Percentiles rank a stretch among this genome's conserved stretches.
Evolutionary conservation across 2,888 invertebrate species (phyloP).

Genomic region (Lottia gigantea): DNA sequence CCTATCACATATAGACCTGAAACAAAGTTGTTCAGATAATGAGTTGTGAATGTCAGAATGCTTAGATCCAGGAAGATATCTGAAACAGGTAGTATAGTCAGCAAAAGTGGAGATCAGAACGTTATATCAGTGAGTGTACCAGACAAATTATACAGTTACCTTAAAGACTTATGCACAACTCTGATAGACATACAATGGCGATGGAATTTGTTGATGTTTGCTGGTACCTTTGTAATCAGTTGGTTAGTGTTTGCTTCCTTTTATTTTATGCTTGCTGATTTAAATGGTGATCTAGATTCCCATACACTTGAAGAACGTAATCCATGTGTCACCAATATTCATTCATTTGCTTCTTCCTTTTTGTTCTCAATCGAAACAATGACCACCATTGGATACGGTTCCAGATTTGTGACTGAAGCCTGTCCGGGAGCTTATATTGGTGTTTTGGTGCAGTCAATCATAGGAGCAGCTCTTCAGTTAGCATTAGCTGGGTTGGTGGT

Average conservation of each 20-base stretch:
- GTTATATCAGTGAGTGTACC: constrained; percentile 92
- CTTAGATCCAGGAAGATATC: not conserved
- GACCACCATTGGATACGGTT: constrained; percentile 93
- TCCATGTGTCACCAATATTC: constrained; percentile 76
- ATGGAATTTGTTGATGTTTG: constrained; percentile 86
- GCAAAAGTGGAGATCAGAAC: constrained; percentile 71
- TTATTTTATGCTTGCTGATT: constrained; percentile 63
- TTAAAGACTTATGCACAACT: constrained; percentile 87
- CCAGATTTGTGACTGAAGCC: constrained; percentile 85
- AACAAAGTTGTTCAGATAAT: too few relatives aligned
- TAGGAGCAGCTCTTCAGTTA: constrained; percentile 80
- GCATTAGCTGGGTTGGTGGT: constrained; percentile 84
- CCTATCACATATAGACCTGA: too few relatives aligned
- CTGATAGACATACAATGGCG: constrained; percentile 93
- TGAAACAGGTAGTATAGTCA: constrained; percentile 3
- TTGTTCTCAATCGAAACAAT: constrained; percentile 97
- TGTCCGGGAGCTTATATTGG: constrained; percentile 91
- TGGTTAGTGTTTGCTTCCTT: constrained; percentile 84
- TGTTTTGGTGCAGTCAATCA: constrained; percentile 89
- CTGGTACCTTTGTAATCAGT: constrained; percentile 81
- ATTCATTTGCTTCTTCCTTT: constrained; percentile 90
- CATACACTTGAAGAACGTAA: constrained; percentile 28
- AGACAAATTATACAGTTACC: constrained; percentile 76
- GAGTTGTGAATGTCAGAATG: too few relatives aligned
- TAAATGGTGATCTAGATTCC: constrained; percentile 64